These are phyloP conservation scores for Tachina fera DNA, from an alignment of 2,888 invertebrate species.

Conservation along the genomic window DNA sequence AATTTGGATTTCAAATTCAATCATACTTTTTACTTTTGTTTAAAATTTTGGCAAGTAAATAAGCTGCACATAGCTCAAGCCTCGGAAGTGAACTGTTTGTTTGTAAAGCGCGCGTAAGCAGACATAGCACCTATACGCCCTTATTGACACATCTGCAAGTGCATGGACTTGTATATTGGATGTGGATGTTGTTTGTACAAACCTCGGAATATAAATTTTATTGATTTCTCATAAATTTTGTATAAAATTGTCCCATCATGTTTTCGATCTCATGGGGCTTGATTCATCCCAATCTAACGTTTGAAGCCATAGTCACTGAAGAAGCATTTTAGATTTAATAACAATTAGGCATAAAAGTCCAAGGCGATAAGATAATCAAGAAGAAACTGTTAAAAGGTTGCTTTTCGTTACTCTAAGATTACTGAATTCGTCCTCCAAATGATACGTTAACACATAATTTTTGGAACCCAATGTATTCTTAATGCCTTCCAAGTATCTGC, in stretches of 20 bases:
- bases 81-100: not conserved
- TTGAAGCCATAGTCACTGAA: not conserved
- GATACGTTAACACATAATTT: not conserved
- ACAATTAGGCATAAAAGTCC: not conserved
- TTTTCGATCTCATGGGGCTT: not conserved
- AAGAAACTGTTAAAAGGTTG: not conserved
- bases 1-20: not conserved
- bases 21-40: too few relatives aligned
- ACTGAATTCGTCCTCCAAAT: not conserved
- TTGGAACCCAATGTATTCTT: constrained; percentile 8
- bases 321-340: not conserved
- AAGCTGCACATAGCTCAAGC: not conserved
- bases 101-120: not conserved
- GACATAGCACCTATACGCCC: not conserved
- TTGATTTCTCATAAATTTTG: not conserved
- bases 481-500: too few relatives aligned
- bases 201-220: not conserved
- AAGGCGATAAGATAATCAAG: not conserved
- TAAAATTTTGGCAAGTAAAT: not conserved
- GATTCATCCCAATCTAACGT: not conserved
- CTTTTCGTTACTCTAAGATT: not conserved
- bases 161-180: not conserved
- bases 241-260: not conserved
- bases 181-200: not conserved
- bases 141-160: too few relatives aligned